phyloP scores from a whole-genome alignment of 2,888 invertebrate genomes.

The Plagiodera versicolora region DNA sequence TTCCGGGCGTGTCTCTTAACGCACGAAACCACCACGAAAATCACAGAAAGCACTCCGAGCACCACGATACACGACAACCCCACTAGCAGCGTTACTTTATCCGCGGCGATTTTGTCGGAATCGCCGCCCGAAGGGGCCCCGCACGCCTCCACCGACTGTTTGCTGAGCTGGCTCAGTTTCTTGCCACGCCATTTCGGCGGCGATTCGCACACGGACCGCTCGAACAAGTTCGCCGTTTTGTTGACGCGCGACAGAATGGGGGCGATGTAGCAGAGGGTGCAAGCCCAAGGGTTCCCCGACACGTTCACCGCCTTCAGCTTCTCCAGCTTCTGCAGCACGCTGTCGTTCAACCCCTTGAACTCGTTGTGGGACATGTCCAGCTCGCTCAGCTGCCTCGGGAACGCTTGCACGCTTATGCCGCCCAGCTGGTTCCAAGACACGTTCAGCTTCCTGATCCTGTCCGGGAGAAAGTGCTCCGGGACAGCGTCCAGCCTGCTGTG shows the following conservation, averaged over 20 bases:
- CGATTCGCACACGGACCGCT: slow-evolving; percentile 61
- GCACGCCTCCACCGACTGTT: slow-evolving; percentile 54
- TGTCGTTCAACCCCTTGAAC: slow-evolving; percentile 64
- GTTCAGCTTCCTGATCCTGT: slow-evolving; percentile 67
- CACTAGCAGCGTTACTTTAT: slow-evolving; percentile 57
- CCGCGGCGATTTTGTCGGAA: slow-evolving; percentile 49
- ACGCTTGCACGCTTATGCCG: slow-evolving; percentile 60
- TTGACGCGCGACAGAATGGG: slow-evolving; percentile 61
- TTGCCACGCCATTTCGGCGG: slow-evolving; percentile 61
- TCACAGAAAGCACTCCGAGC: slow-evolving; percentile 56
- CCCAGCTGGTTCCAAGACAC: slow-evolving; percentile 72
- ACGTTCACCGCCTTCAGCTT: slow-evolving; percentile 60
- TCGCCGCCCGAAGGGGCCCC: slow-evolving; percentile 56
- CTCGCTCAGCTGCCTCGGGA: slow-evolving; percentile 63
- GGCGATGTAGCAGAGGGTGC: slow-evolving; percentile 66
- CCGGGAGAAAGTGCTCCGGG: slow-evolving; percentile 62
- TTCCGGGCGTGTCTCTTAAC: slow-evolving; percentile 71
- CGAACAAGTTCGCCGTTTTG: slow-evolving; percentile 59
- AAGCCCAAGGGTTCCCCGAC: slow-evolving; percentile 69
- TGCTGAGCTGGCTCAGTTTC: slow-evolving; percentile 49
- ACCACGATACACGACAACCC: slow-evolving; percentile 57
- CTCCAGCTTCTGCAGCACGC: slow-evolving; percentile 62
- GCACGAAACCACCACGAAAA: slow-evolving; percentile 64
- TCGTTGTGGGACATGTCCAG: slow-evolving; percentile 76
- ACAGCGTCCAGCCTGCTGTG: slow-evolving; percentile 61